Evolutionary conservation across 2,797 vertebrate genomes (phyloP).

Genomic region (Helarctos malayanus): DNA sequence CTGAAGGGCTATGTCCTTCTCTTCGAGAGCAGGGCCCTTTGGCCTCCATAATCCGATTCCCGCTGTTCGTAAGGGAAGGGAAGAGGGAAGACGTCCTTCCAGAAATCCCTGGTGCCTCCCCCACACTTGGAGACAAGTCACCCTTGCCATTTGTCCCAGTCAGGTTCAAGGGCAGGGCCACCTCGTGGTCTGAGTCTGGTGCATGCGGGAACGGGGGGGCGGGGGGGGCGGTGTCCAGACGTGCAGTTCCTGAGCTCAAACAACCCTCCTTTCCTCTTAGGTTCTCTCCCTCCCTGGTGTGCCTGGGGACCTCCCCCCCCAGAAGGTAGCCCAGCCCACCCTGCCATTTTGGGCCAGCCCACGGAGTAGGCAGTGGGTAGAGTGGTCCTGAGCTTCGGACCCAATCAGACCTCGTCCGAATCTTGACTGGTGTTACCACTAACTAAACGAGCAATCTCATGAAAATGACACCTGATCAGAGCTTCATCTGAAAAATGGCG

Average conservation of each 20-base stretch:
- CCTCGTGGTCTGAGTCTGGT: neutral
- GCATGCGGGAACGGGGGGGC: neutral
- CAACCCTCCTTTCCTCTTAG: neutral
- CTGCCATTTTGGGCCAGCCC: neutral
- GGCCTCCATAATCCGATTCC: neutral
- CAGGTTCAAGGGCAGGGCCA: neutral
- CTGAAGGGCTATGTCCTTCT: neutral
- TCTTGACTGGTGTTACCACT: neutral
- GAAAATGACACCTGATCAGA: neutral
- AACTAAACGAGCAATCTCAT: neutral
- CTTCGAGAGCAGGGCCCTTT: neutral
- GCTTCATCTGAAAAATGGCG: conserved; percentile 1
- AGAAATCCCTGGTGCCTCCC: neutral
- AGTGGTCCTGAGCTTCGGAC: neutral
- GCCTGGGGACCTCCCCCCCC: neutral
- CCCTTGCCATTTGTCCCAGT: neutral
- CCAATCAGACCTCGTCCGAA: neutral
- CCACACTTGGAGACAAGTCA: neutral
- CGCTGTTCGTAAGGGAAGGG: neutral
- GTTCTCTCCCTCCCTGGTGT: neutral
- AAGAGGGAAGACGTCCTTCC: neutral
- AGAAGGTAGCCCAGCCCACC: neutral
- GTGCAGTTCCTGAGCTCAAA: neutral
- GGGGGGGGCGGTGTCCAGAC: neutral
- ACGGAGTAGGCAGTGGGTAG: neutral